Evolutionary conservation across 1,140 invertebrate species (phyloP), one percentile per base, ranked within the genome.

Genomic region (Pectinophora gossypiella): DNA sequence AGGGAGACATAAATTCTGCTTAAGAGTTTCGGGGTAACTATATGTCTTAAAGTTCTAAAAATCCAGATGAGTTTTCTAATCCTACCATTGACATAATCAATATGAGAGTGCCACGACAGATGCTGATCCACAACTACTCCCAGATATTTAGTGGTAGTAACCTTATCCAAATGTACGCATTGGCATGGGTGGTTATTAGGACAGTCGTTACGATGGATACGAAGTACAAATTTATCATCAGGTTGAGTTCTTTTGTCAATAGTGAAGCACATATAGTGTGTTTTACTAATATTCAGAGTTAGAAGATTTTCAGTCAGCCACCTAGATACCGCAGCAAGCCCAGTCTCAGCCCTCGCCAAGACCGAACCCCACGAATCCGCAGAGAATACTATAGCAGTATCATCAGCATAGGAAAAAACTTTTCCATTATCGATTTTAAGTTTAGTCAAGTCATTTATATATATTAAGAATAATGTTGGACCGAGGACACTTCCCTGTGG

Each of bases 401-500:
- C 35, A n/a, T 38, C 35, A 3, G 35, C 35, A 38, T 38, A 38
- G 5, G 35, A 38, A 13, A 38, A 38, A 38, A 38, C n/a, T n/a
- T 12, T 38, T 6, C 35, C 35, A 3, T 13, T 13, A 3, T 38
- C 35, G 35, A 38, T 5, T 3, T n/a, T n/a, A 4, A 38, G 35
- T 4, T 38, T 15, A 38, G 10, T n/a, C 4, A 38, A n/a, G n/a
- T 13, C n/a, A 13, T 38, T 38, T 12, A 38, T 38, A 15, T 38
- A 38, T 6, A 38, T 38, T n/a, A 38, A 15, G n/a, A 38, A 38
- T 38, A 38, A n/a, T n/a, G n/a, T n/a, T n/a, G n/a, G n/a, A n/a
- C n/a, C n/a, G n/a, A n/a, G n/a, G n/a, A n/a, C n/a, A 43, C 15
- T 43, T 19, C 40, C 40, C 19, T 43, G 40, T 5, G 40, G 40